Evolutionary conservation across 2,888 invertebrate genomes (phyloP), one percentile per base, ranked within the genome.

Genomic region (Mechanitis messenoides): DNA sequence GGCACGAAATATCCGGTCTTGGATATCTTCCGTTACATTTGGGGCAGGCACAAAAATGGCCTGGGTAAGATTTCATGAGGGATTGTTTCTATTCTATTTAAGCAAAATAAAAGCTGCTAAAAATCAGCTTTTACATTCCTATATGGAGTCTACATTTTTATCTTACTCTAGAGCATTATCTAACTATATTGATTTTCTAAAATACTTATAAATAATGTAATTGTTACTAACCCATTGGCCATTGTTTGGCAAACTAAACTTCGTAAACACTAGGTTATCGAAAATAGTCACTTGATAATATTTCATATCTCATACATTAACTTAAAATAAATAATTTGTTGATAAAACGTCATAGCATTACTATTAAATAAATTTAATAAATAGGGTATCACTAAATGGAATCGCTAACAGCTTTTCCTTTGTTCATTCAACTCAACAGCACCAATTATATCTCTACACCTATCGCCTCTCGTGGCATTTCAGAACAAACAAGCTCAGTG

Each of bases 1-100:
- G 62, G 62, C 62, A 59, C 59, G 59, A 38, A 61, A 59, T 45
- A 57, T 59, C 42, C 42, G 3, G 2, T 42, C 20, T 42, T 11
- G 11, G 42, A 42, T 42, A 42, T 42, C 42, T 42, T 42, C 42
- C 11, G 9, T 3, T 7, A 42, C 9, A 11, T 11, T 42, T 11
- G 42, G 42, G 42, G 11, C 42, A 42, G 42, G 42, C 42, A 7
- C 42, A 3, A 42, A 42, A 42, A 42, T 11, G 35, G 35, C 35
- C 35, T 35, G 35, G 35, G 35, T 6, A 35, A 35, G 11, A 42
- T 42, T 7, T 11, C 42, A 9, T 0, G 42, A 42, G 9, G 11
- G 42, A 9, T 9, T 42, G 3, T 42, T 9, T 42, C 7, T 42
- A 42, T 42, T 38, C 20, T 5, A 35, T 35, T 35, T 35, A 35